Evolutionary conservation across 2,888 invertebrate species (phyloP).

Genomic region (Linnaemya tessellans): DNA sequence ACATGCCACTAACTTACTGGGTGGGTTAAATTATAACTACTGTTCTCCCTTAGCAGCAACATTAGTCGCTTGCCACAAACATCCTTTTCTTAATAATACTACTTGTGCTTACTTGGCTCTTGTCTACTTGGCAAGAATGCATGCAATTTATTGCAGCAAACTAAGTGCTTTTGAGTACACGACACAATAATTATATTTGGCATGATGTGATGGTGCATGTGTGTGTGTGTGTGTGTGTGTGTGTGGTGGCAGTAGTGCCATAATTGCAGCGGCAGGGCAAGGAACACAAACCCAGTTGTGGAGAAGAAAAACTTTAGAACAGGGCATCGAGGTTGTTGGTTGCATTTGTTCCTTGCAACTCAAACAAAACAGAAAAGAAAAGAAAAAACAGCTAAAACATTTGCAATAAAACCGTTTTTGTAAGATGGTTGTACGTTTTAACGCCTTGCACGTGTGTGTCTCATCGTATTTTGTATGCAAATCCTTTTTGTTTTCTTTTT

Average conservation of each 20-base stretch:
- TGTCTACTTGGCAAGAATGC: constrained; percentile 42
- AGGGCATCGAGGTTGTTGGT: constrained; percentile 19
- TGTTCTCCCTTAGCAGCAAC: neutral
- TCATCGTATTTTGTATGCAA: neutral
- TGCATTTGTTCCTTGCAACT: constrained; percentile 18
- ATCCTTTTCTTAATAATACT: constrained; percentile 14
- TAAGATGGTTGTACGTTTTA: constrained; percentile 7
- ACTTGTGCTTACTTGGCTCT: constrained; percentile 21
- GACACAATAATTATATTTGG: constrained; percentile 28
- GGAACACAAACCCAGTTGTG: constrained; percentile 4
- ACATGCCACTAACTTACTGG: neutral
- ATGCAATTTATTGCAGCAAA: constrained; percentile 53
- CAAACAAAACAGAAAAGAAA: neutral
- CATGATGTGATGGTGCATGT: neutral
- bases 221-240: no score
- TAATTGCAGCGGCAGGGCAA: constrained; percentile 28
- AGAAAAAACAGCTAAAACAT: neutral
- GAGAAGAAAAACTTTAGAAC: constrained; percentile 9
- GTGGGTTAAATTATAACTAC: constrained; percentile 13
- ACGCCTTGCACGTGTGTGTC: neutral
- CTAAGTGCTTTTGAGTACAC: constrained; percentile 58
- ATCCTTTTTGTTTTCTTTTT: neutral
- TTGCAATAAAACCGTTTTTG: constrained; percentile 17
- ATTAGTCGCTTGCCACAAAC: neutral
- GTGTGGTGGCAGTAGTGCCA: neutral